phyloP scores from a whole-genome alignment of 2,113 vertebrate genomes.

The Leptocoma aspasia region DNA sequence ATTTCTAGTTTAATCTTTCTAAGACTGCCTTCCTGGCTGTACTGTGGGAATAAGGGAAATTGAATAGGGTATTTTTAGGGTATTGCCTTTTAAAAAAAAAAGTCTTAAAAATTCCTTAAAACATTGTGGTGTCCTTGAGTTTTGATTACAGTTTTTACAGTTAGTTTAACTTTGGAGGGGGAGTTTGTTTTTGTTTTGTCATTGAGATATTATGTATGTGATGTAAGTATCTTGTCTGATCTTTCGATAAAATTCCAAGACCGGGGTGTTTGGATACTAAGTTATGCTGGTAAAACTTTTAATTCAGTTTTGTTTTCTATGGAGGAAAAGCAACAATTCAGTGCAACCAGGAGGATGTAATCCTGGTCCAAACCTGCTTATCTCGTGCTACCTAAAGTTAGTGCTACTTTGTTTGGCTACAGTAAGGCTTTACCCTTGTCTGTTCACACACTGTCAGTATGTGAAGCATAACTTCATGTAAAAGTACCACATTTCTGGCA shows the following conservation, averaged over 20 bases:
- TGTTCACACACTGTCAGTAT: not conserved
- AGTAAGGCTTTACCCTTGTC: not conserved
- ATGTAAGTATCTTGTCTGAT: not conserved
- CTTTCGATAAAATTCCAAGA: not conserved
- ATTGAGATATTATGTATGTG: not conserved
- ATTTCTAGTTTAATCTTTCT: not conserved
- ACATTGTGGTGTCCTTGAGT: not conserved
- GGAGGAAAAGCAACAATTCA: not conserved
- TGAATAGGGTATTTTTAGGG: not conserved
- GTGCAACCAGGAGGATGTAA: not conserved
- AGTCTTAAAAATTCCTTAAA: not conserved
- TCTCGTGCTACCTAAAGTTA: not conserved
- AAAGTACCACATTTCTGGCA: not conserved
- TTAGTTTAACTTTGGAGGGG: not conserved
- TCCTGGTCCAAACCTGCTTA: not conserved
- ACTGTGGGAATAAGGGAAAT: not conserved
- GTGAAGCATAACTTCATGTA: not conserved
- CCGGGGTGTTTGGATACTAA: not conserved
- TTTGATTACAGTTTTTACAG: not conserved
- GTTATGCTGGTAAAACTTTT: not conserved
- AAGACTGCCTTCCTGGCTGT: not conserved
- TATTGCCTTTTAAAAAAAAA: not conserved
- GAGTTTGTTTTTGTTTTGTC: not conserved
- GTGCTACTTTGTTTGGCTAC: not conserved
- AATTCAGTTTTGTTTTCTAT: not conserved